Evolutionary conservation across 2,113 vertebrate genomes (phyloP), one percentile per base, ranked within the genome.

Genomic region (Castor canadensis): DNA sequence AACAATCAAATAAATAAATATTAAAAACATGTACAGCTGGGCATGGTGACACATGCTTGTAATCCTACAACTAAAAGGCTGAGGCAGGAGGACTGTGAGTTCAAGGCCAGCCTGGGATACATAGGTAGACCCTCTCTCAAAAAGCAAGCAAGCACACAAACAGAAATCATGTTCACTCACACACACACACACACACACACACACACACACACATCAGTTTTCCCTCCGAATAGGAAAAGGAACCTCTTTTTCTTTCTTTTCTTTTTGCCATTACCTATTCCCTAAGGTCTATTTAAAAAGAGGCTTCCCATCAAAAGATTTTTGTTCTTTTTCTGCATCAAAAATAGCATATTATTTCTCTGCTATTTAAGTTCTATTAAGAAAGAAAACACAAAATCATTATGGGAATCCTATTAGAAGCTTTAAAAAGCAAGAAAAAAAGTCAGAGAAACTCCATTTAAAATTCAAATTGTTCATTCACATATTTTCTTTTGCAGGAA

Each of bases 321-420:
- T 96, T 89, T 90, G 45, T 77, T 83, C 90, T 96, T 95, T 97
- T 93, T 87, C 75, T 66, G 66, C 95, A 95, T 95, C 89, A 95
- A 97, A 97, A 95, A 89, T 84, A 97, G 77, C 56, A 76, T 87
- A 92, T 95, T 60, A 49, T 91, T 94, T 97, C 69, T 95, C 92
- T 94, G 86, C 77, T 79, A 91, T 94, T 97, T 93, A 94, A 83
- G 58, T 93, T 93, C 90, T 94, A 90, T 84, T 94, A 96, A 93
- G 79, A 94, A 90, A 81, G 56, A 95, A 86, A 96, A 94, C 60
- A 93, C 40, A 94, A 93, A 95, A 93, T 94, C 52, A 83, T 95
- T 91, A 89, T 56, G 83, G 86, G 92, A 96, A 97, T 91, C 38
- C 54, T 95, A 91, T 92, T 95, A 96, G 58, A 47, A 94, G 91